Base-by-base conservation (phyloP, 2,113 vertebrate species). In the Oenanthe melanoleuca region DNA sequence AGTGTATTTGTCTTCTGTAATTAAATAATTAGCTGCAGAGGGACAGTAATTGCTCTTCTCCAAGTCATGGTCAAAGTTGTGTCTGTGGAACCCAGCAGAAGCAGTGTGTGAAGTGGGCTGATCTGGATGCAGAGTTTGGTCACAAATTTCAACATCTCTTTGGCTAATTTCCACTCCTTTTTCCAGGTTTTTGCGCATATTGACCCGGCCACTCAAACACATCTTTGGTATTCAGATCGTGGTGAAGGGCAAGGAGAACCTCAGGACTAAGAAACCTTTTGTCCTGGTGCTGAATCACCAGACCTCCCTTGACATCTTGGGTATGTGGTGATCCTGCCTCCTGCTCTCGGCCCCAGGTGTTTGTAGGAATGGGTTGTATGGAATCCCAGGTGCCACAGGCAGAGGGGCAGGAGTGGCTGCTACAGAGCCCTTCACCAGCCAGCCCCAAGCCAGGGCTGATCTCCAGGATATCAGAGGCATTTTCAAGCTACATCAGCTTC, bases 211-310 rank as follows among this genome's bases (percentile, higher is more conserved):
- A 38, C 82, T 98, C 91, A 98, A 97, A 82, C 96, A 98, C 80
- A 85, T 98, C 66, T 97, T 98, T 11, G 98, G 98, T 26, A 85
- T 98, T 77, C 94, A 98, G 44, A 80, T 97, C 64, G 95, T 97
- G 78, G 97, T 98, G 78, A 98, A 97, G 44, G 98, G 98, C 78
- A 95, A 97, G 86, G 98, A 98, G 79, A 96, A 98, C 89, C 97
- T 98, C 91, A 97, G 91, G 72, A 95, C 94, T 13, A 97, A 96
- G 13, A 97, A 97, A 72, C 97, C 97, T 75, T 98, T 97, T 4
- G 95, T 98, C 5, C 85, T 98, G 7, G 97, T 98, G 64, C 79
- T 98, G 94, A 98, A 98, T 86, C 98, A 98, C 87, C 98, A 98
- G 97, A 98, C 96, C 49, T 98, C 98, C 28, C 96, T 98, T 25